Base-by-base conservation (phyloP, 2,797 vertebrate genomes). In the Sitta carolinensis region DNA sequence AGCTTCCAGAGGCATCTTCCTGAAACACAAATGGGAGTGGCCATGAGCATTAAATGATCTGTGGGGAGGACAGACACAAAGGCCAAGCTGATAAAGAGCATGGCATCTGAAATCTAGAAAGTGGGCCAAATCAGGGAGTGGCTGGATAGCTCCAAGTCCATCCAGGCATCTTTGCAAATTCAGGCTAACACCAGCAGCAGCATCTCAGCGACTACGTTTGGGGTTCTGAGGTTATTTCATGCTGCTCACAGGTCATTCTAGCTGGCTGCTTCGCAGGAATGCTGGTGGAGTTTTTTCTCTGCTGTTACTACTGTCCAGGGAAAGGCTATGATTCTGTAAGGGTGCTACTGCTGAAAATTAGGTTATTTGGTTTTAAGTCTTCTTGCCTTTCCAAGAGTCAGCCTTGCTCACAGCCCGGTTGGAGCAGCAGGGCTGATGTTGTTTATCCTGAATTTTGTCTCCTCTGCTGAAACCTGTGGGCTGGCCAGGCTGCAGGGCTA, bases 1-100 rank as follows among this genome's bases (percentile, higher is more conserved):
- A 98, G 80, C 63, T 97, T 19, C 97, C 97, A 0, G 97, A 97
- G 67, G 69, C 29, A 0, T 98, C 97, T 50, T 97, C 96, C 97
- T 98, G 84, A 82, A 97, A 91, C 6, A 36, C 36, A 84, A 29
- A 59, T 0, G 1, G 42, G 62, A 58, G 32, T 45, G 29, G 55
- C 40, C 5, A 1, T 3, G 36, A 26, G 21, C 17, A 5, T 52
- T n/a, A 21, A 47, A 54, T 0, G 4, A 17, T 36, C n/a, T 16
- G 5, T 29, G 55, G 20, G 17, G 21, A 54, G 40, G 15, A 63
- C 19, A 73, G 40, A 21, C 11, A 38, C 13, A 55, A 45, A 70
- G 59, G 18, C 36, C 27, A 55, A 67, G 21, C 11, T 9, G 21
- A 38, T 7, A 27, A 48, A 34, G 2, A 54, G 10, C 27, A 67